Evolutionary conservation across 2,888 invertebrate genomes (phyloP), one percentile per base, ranked within the genome.

Genomic region (Tiliacea citrago): DNA sequence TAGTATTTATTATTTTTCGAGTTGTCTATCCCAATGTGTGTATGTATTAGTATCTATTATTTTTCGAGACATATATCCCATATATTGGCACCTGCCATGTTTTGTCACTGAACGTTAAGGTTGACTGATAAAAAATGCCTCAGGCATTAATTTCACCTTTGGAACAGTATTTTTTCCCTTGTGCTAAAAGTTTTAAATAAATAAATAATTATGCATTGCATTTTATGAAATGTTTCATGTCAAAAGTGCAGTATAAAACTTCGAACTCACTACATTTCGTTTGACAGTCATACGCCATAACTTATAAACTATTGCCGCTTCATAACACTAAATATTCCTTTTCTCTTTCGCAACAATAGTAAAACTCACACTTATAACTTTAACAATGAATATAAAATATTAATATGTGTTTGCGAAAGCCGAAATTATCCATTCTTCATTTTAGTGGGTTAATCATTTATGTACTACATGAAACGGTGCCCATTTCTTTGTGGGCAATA

Each of bases 321-420:
- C 13, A 21, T 49, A 74, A 10, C 2, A 18, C 47, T 21, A 45
- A 61, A 12, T 21, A 53, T 60, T 60, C 21, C 18, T 21, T 81
- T 66, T 75, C 53, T 61, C 66, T 66, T 75, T 81, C 66, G 24
- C 55, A 78, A 45, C 65, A 51, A n/a, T 42, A 45, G 60, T 75
- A 75, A 66, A 68, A 82, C 51, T 67, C 62, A 76, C 51, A 47
- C 45, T 57, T 42, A 21, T 8, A 61, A 60, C 35, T 39, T 63
- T 75, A 63, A 81, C 76, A 78, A 81, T 81, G 75, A 66, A 74
- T 0, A 42, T 7, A n/a, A 67, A 58, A 62, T 39, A 82, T 82
- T 79, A 63, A 35, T 47, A 63, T 7, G 9, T 58, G 24, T 76
- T 82, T 69, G 55, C 55, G 69, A 82, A 77, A 79, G 83, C n/a